Base-by-base conservation (phyloP, 2,888 invertebrate genomes). In the Nomada ruficornis region DNA sequence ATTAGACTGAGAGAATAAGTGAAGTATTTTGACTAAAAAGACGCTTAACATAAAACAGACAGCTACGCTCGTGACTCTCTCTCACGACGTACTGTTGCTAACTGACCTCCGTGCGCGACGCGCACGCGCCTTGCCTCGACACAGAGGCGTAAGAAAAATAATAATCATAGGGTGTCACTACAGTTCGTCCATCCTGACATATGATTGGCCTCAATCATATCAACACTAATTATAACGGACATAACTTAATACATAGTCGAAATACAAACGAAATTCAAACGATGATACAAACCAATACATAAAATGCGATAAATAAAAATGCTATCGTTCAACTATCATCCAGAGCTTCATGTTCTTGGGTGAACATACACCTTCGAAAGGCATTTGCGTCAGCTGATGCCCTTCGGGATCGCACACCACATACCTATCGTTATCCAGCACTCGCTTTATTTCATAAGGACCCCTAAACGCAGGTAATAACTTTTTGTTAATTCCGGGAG, bases 401-500 rank as follows among this genome's bases (percentile, higher is more conserved):
- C 42, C 67, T 36, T 75, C 62, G 0, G 74, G 68, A 44, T 75
- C 75, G 23, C 20, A 29, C 15, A 76, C 47, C 10, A 76, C 63
- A 47, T 70, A 76, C 2, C 76, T 44, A 55, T 76, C 55, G n/a
- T 55, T 69, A 1, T 55, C 44, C 47, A 76, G 26, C 1, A 62
- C 62, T 23, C 15, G 36, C 26, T 26, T 57, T 5, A 77, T 29
- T 7, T 64, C 77, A 26, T 74, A 79, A 1, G 74, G 79, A 26
- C 79, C 74, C 23, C 50, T 54, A 65, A 20, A 74, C 23, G 59
- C 59, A 10, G 74, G 69, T 23, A 70, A 15, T n/a, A 74, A 55
- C 52, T 74, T 74, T n/a, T 74, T 65, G 26, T 71, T 62, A 5
- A 79, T 29, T 2, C 69, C 68, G 4, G 52, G 18, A 0, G 69